Evolutionary conservation across 1,140 invertebrate species (phyloP), one percentile per base, ranked within the genome.

Genomic region (Listronotus oregonensis): DNA sequence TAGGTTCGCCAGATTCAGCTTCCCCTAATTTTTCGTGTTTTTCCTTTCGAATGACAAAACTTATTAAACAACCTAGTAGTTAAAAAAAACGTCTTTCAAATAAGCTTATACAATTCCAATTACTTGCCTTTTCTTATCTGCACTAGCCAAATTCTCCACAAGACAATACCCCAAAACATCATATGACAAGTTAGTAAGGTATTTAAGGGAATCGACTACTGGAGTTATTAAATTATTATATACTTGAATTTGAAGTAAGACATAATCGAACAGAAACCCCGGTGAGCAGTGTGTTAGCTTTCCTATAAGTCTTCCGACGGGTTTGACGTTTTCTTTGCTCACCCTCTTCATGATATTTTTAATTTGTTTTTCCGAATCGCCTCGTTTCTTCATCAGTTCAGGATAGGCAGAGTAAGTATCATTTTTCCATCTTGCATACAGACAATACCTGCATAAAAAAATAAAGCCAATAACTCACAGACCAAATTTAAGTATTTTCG

Each of bases 251-350:
- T 99, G 94, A 60, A 90, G 81, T 27, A 95, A 78, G 32, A 95
- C 93, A 82, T 99, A 99, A 81, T 99, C 95, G 77, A 99, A 98
- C 0, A 99, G 82, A 70, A 96, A 90, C 18, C 92, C 93, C 0
- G 98, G 97, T 49, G 95, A 93, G 56, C 92, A 95, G 77, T 99
- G 97, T 32, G 94, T 96, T 14, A 99, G 83, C 84, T 99, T 99
- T 12, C 96, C 97, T 59, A 99, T 91, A 37, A 94, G 89, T 62
- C 98, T 82, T 7, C 98, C 97, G 56, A 96, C 91, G 0, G 92
- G 95, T 80, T 99, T 99, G 1, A 99, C 94, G 74, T 96, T 99
- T 80, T 99, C 98, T 79, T 99, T 99, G 72, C 94, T 96, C 2
- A 99, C 90, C 50, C 97, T 85, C 82, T 98, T 98, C 93, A 99